Evolutionary conservation across 2,113 vertebrate species (phyloP).

Genomic region (Sardina pilchardus): DNA sequence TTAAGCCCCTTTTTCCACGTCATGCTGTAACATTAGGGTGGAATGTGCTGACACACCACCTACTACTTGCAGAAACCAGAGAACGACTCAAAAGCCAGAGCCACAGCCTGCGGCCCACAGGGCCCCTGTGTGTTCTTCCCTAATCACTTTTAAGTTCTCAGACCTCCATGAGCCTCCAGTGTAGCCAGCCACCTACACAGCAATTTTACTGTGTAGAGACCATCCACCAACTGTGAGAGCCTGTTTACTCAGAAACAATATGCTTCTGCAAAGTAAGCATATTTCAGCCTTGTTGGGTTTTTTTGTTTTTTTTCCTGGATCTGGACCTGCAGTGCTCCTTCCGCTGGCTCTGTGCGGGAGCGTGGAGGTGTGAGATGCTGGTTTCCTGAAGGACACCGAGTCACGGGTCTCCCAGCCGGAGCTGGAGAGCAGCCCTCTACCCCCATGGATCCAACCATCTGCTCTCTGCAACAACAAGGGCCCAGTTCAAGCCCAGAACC

Average conservation of each 20-base stretch:
- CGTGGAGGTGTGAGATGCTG: slow-evolving; percentile 39
- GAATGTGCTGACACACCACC: not conserved
- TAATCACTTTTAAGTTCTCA: not conserved
- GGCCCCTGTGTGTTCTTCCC: not conserved
- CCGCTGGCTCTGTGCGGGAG: not conserved
- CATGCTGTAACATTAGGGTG: not conserved
- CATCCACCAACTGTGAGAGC: slow-evolving; percentile 1
- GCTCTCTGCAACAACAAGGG: not conserved
- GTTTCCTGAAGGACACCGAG: slow-evolving; percentile 8
- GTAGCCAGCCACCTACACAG: not conserved
- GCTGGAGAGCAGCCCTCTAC: not conserved
- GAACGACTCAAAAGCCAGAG: not conserved
- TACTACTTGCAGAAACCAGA: not conserved
- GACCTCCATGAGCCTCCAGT: not conserved
- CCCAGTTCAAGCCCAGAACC: not conserved
- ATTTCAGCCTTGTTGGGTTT: not conserved
- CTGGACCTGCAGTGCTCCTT: slow-evolving; percentile 4
- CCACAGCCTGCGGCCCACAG: not conserved
- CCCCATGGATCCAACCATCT: not conserved
- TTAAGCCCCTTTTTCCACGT: not conserved
- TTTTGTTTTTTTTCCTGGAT: not conserved
- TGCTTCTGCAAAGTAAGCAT: not conserved
- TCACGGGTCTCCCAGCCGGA: not conserved
- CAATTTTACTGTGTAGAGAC: slow-evolving; percentile 3
- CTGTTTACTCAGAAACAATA: not conserved